Evolutionary conservation across 2,797 vertebrate genomes (phyloP), one percentile per base, ranked within the genome.

Genomic region (Schizopygopsis pylzovi): DNA sequence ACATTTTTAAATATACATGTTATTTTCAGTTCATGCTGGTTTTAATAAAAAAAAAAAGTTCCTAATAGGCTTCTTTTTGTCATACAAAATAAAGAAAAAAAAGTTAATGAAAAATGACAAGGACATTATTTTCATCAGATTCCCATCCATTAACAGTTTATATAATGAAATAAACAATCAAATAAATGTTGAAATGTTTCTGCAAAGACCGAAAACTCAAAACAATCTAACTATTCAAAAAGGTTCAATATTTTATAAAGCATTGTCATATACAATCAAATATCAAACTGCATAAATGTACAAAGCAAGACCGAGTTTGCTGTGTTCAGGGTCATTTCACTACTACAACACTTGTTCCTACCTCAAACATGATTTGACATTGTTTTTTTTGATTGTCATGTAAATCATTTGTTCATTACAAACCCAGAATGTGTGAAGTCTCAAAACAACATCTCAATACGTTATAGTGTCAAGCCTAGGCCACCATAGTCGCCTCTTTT

Each of bases 391-490:
- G 28, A 73, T 72, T 61, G 70, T 47, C 81, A 59, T 16, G 18
- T n/a, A n/a, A 83, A n/a, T 75, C 43, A 75, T 82, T 82, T 83
- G 56, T 76, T 83, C 82, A 63, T 83, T 63, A 47, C 20, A 63
- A 75, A 75, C 70, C 12, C 41, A 83, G 28, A 83, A 63, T 39
- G 54, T 45, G 39, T 72, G 9, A 79, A 33, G 41, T 45, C 37
- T 41, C 65, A 81, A 13, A 56, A 54, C 73, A 75, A 84, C 73
- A 88, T 33, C 25, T 28, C 84, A 81, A 88, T 90, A 90, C 88
- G 84, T 91, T 91, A 90, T 28, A 88, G 84, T 91, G 89, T 89
- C 90, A 88, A 56, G 91, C 70, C 22, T 67, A 86, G 90, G 91
- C 90, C 81, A 87, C 81, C 39, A 11, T 71, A 83, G 90, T 81